Evolutionary conservation across 2,113 vertebrate species (phyloP).

Genomic region (Acanthochromis polyacanthus): DNA sequence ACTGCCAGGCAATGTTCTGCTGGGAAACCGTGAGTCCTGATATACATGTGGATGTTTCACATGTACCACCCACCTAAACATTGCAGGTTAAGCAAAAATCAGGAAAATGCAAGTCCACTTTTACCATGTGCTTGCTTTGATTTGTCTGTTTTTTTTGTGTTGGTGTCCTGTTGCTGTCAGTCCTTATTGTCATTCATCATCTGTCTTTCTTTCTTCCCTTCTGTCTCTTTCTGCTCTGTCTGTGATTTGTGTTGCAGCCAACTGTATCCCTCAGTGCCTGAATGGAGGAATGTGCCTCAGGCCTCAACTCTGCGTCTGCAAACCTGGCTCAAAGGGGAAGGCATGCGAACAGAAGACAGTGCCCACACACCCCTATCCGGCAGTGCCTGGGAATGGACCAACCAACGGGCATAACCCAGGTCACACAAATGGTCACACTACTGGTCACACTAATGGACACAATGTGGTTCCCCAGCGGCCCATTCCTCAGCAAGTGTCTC

Average conservation of each 20-base stretch:
- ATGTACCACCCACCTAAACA: no score
- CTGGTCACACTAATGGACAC: conserved; percentile 80
- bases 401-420: conserved; percentile 82
- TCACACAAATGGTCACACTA: conserved; percentile 74
- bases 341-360: conserved; percentile 88
- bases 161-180: conserved; percentile 12
- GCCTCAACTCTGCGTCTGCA: conserved; percentile 96
- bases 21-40: no score
- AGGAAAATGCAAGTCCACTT: background rate
- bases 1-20: no score
- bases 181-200: conserved; percentile 29
- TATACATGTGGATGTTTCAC: no score
- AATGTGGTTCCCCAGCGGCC: conserved; percentile 86
- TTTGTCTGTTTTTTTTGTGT: conserved; percentile 7
- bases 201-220: conserved; percentile 40
- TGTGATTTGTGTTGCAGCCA: conserved; percentile 86
- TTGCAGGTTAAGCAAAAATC: background rate
- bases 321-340: conserved; percentile 92
- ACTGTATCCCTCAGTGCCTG: conserved; percentile 93
- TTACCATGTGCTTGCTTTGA: conserved; percentile 2
- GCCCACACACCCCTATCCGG: conserved; percentile 81
- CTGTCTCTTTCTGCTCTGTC: conserved; percentile 38
- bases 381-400: conserved; percentile 78
- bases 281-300: conserved; percentile 97
- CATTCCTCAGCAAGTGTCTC: conserved; percentile 86